These are phyloP conservation scores for Vireo griseus DNA, from an alignment of 2,797 vertebrate species.

Conservation along the genomic window DNA sequence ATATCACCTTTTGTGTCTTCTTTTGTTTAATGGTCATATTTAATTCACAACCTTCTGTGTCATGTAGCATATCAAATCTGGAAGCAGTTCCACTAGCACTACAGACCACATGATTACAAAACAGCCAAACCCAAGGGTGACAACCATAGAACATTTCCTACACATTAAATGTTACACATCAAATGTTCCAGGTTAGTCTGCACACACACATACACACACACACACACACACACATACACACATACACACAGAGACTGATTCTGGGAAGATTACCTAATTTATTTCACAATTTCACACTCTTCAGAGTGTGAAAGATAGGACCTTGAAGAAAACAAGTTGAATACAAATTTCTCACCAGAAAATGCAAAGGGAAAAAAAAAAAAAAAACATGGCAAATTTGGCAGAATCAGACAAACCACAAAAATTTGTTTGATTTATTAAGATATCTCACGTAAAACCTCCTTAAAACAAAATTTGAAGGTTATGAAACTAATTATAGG, in stretches of 20 bases:
- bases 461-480: background rate
- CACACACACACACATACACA: no score
- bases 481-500: background rate
- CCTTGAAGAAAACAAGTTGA: background rate
- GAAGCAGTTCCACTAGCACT: background rate
- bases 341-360: background rate
- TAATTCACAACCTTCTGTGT: background rate
- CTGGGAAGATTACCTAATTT: background rate
- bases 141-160: background rate
- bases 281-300: background rate
- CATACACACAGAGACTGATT: accelerated
- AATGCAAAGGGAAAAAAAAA: background rate
- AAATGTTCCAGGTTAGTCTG: background rate
- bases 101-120: background rate
- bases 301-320: background rate
- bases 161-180: background rate
- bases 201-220: no score
- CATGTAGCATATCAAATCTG: background rate
- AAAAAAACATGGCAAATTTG: background rate
- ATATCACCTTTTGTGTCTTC: background rate
- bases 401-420: background rate
- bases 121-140: background rate
- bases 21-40: background rate
- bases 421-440: background rate
- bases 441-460: background rate